These are phyloP conservation scores for Phania funesta DNA, from an alignment of 2,888 invertebrate species.

Conservation along the genomic window DNA sequence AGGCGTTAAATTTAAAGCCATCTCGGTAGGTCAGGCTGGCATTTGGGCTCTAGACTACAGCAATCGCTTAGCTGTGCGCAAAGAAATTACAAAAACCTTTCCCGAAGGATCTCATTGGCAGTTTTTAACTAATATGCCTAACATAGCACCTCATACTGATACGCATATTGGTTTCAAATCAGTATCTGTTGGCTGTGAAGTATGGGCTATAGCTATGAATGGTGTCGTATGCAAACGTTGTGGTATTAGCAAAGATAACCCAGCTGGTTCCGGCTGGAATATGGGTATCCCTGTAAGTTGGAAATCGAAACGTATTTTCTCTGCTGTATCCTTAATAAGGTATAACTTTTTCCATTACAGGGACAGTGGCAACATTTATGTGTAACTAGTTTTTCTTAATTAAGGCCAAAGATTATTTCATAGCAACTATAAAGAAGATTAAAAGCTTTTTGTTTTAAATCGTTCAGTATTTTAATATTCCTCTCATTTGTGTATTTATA, in stretches of 20 bases:
- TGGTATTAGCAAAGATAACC: conserved; percentile 87
- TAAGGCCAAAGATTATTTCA: conserved; percentile 45
- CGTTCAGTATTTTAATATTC: background rate
- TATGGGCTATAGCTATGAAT: conserved; percentile 88
- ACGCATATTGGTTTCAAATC: conserved; percentile 84
- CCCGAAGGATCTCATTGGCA: conserved; percentile 94
- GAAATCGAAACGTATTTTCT: background rate
- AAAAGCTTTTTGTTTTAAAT: background rate
- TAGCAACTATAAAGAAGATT: background rate
- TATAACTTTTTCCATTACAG: conserved; percentile 77
- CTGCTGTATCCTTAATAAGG: no score
- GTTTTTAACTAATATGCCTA: conserved; percentile 83
- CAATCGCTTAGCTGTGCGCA: conserved; percentile 88
- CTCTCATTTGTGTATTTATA: background rate
- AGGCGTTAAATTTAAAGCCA: conserved; percentile 85
- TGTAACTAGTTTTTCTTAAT: conserved; percentile 74
- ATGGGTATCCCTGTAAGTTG: conserved; percentile 82
- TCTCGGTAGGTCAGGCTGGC: conserved; percentile 86
- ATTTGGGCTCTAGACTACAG: conserved; percentile 91
- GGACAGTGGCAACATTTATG: conserved; percentile 82
- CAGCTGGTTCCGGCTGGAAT: conserved; percentile 90
- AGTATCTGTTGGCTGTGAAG: conserved; percentile 86
- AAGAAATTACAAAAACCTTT: conserved; percentile 87
- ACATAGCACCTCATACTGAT: conserved; percentile 83
- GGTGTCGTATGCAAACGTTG: conserved; percentile 87